These are phyloP conservation scores for Lagopus leucura DNA, from an alignment of 2,113 vertebrate species.

Conservation along the genomic window DNA sequence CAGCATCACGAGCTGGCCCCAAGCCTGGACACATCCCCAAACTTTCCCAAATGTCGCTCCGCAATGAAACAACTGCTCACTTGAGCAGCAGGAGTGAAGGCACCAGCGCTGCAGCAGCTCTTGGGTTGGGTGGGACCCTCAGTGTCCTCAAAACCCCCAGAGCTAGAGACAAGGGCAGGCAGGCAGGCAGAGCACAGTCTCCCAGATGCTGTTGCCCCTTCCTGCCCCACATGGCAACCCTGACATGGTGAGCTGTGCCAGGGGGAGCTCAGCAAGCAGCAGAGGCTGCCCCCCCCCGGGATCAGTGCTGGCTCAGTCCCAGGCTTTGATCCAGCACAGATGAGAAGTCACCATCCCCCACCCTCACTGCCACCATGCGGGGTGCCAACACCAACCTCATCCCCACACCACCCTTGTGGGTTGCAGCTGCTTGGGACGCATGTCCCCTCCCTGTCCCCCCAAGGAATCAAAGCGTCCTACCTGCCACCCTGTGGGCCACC, in stretches of 20 bases:
- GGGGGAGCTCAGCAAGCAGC: neutral
- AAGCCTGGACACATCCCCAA: neutral
- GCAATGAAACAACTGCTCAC: neutral
- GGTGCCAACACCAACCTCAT: neutral
- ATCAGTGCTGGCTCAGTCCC: neutral
- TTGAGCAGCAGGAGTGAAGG: neutral
- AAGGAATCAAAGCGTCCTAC: slow-evolving; percentile 80
- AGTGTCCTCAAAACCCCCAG: neutral
- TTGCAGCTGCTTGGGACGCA: neutral
- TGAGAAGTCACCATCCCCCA: fast-evolving
- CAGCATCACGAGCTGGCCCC: slow-evolving; percentile 41
- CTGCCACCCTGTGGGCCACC: slow-evolving; percentile 95
- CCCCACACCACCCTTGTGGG: fast-evolving
- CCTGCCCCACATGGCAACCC: neutral
- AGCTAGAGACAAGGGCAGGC: neutral
- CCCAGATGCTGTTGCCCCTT: neutral
- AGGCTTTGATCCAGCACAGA: fast-evolving
- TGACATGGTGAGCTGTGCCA: neutral
- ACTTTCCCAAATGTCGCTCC: slow-evolving; percentile 11
- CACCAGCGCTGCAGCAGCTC: neutral
- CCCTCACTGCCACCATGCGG: neutral
- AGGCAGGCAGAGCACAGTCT: neutral
- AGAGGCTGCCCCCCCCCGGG: neutral
- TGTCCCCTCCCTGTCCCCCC: neutral
- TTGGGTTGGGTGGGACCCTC: neutral